Conservation (phyloP, 2,888 invertebrate genomes). For the Macrophya annulata region DNA sequence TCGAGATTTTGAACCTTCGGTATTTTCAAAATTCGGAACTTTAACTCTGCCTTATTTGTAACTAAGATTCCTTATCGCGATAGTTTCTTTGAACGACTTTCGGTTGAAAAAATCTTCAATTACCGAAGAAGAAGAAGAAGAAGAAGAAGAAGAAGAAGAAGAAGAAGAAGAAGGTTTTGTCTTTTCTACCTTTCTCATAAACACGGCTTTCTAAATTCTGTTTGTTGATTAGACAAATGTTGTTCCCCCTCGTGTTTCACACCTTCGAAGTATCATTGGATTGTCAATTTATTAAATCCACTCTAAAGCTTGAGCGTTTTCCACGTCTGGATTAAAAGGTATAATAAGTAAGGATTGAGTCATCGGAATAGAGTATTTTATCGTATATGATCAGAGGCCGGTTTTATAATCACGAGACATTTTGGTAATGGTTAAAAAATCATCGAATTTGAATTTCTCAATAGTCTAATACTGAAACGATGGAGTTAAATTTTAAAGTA, state of each 20-base stretch:
- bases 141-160: not conserved
- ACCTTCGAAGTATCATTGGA: constrained; percentile 18
- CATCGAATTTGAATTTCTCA: constrained; percentile 18
- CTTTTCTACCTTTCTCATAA: not conserved
- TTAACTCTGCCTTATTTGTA: not conserved
- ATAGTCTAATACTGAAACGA: too few relatives aligned
- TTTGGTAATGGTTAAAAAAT: constrained; percentile 38
- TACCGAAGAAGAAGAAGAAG: not conserved
- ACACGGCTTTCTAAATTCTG: constrained; percentile 25
- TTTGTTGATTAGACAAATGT: constrained; percentile 21
- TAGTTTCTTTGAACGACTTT: not conserved
- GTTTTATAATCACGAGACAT: constrained; percentile 42
- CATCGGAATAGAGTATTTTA: constrained; percentile 38
- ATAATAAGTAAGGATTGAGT: constrained; percentile 52
- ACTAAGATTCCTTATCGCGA: not conserved
- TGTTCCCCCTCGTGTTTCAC: constrained; percentile 24
- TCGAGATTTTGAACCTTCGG: too few relatives aligned
- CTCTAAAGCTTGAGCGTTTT: not conserved
- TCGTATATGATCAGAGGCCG: constrained; percentile 21
- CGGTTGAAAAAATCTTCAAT: not conserved
- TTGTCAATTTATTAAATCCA: constrained; percentile 23
- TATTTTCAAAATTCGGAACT: too few relatives aligned
- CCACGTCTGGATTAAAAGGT: constrained; percentile 9
- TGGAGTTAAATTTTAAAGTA: not conserved
- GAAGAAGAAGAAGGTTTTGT: too few relatives aligned